Conservation (phyloP, 2,113 vertebrate species). For the Galbula dea region DNA sequence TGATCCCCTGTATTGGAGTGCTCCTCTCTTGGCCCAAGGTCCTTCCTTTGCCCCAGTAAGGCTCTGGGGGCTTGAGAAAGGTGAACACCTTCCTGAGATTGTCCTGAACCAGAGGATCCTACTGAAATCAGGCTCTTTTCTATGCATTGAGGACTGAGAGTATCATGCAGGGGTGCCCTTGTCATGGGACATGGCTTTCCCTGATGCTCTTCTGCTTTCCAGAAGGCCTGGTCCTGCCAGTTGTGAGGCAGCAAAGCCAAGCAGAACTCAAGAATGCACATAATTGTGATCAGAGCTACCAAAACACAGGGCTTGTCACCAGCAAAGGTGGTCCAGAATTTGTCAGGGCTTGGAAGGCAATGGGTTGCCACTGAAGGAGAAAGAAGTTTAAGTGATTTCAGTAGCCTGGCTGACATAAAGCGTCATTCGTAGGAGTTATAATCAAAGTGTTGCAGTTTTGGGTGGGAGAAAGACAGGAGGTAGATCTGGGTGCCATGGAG, state of each 20-base stretch:
- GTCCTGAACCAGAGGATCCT: background rate
- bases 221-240: background rate
- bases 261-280: background rate
- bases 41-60: background rate
- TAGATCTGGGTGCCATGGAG: background rate
- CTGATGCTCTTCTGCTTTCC: background rate
- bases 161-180: background rate
- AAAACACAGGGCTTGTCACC: background rate
- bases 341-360: background rate
- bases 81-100: background rate
- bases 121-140: background rate
- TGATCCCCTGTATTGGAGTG: background rate
- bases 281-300: background rate
- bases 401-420: background rate
- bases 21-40: background rate
- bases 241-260: background rate
- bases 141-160: fast-evolving
- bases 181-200: background rate
- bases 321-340: background rate
- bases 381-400: background rate
- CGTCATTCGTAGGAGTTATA: background rate
- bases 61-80: background rate
- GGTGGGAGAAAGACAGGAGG: background rate
- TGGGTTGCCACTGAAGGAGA: background rate
- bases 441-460: background rate